Conservation (phyloP, 2,888 invertebrate species). For the Prosopocoilus inquinatus region DNA sequence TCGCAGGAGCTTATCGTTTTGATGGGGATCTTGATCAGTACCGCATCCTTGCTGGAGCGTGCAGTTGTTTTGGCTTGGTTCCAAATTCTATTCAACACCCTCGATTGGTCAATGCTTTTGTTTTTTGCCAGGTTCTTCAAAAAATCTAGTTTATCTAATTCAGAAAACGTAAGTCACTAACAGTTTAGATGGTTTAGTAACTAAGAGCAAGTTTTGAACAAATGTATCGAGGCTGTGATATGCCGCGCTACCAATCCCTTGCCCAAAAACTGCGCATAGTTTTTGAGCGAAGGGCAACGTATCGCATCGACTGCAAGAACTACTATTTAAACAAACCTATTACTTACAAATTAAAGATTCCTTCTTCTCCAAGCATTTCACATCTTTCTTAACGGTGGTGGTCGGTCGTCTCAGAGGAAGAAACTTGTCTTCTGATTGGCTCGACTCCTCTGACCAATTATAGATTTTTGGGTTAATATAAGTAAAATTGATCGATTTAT, state of each 20-base stretch:
- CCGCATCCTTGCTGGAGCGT: constrained; percentile 42
- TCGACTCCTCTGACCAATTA: constrained; percentile 37
- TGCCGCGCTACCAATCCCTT: too few relatives aligned
- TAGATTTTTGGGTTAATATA: constrained; percentile 39
- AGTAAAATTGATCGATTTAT: constrained; percentile 27
- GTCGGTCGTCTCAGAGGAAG: neutral
- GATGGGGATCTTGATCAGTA: constrained; percentile 44
- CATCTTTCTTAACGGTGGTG: neutral
- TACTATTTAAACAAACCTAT: neutral
- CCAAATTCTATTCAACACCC: constrained; percentile 45
- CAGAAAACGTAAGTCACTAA: neutral
- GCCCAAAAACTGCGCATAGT: too few relatives aligned
- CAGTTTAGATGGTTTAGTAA: too few relatives aligned
- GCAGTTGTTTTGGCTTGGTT: constrained; percentile 43
- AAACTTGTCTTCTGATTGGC: constrained; percentile 13
- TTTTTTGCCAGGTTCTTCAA: constrained; percentile 39
- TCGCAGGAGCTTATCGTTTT: constrained; percentile 30
- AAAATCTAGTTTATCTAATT: constrained; percentile 41
- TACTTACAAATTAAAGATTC: constrained; percentile 20
- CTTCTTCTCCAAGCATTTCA: constrained; percentile 10
- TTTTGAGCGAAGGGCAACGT: too few relatives aligned
- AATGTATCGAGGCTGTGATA: too few relatives aligned
- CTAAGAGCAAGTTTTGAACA: neutral
- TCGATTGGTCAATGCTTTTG: constrained; percentile 38
- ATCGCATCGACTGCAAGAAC: too few relatives aligned